Evolutionary conservation across 2,113 vertebrate genomes (phyloP).

Genomic region (Ibidorhyncha struthersii): DNA sequence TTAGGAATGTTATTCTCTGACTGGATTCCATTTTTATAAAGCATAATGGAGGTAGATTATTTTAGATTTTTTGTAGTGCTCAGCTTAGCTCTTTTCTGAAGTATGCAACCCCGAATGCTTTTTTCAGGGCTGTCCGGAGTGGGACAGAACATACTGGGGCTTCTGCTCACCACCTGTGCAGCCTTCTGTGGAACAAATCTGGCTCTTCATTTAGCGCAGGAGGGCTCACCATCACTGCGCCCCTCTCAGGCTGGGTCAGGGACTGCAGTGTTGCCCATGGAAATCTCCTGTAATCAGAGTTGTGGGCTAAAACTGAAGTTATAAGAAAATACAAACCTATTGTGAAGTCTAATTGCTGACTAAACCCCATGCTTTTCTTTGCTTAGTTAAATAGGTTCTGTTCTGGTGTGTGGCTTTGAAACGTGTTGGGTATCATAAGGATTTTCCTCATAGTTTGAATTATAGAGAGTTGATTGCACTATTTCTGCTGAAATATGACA

Average conservation of each 20-base stretch:
- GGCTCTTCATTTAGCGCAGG: background rate
- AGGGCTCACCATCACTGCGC: background rate
- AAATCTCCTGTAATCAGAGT: background rate
- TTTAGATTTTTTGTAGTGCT: background rate
- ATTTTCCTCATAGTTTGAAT: background rate
- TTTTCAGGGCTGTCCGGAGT: background rate
- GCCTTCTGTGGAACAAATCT: background rate
- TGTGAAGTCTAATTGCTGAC: background rate
- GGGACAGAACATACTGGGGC: background rate
- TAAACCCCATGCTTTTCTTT: background rate
- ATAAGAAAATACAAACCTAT: background rate
- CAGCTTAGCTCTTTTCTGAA: background rate
- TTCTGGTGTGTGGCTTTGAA: background rate
- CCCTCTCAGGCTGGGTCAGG: background rate
- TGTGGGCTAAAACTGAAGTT: background rate
- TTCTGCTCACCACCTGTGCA: background rate
- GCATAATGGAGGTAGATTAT: background rate
- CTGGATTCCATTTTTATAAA: background rate
- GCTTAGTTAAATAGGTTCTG: background rate
- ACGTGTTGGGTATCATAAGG: background rate
- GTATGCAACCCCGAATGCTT: rapidly evolving
- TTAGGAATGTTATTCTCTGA: background rate
- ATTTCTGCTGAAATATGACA: background rate
- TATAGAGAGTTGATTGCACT: background rate
- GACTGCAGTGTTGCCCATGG: background rate